These are phyloP conservation scores for Platyura marginata DNA, from an alignment of 1,140 invertebrate species.

Conservation along the genomic window DNA sequence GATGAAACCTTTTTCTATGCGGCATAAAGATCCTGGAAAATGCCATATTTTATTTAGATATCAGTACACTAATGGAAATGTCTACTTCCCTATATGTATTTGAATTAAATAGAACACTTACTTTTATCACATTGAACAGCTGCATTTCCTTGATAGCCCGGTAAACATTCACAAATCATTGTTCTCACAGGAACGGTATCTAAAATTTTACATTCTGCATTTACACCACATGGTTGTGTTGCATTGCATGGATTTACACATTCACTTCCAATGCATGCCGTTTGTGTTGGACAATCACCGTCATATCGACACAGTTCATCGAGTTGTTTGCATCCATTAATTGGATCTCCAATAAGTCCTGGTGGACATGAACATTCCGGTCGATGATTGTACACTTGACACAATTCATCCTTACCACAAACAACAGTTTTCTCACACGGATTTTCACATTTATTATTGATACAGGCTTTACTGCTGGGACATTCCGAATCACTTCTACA, in stretches of 20 bases:
- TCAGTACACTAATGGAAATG: constrained; percentile 5
- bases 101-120: constrained; percentile 24
- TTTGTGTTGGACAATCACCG: constrained; percentile 61
- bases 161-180: constrained; percentile 75
- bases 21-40: constrained; percentile 40
- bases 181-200: constrained; percentile 68
- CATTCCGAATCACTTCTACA: constrained; percentile 60
- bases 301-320: constrained; percentile 51
- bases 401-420: constrained; percentile 50
- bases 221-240: constrained; percentile 62
- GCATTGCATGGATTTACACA: constrained; percentile 71
- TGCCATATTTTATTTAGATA: constrained; percentile 28
- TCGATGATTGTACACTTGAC: constrained; percentile 54
- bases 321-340: constrained; percentile 38
- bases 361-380: constrained; percentile 60
- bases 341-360: constrained; percentile 46
- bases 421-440: constrained; percentile 46
- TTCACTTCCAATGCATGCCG: constrained; percentile 58
- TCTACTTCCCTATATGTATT: not conserved
- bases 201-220: constrained; percentile 59
- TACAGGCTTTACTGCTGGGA: constrained; percentile 52
- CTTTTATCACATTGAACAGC: constrained; percentile 54
- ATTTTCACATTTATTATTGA: constrained; percentile 58
- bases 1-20: constrained; percentile 50
- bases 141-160: constrained; percentile 66